Evolutionary conservation across 2,797 vertebrate genomes (phyloP), one percentile per base, ranked within the genome.

Genomic region (Danio tinwini): DNA sequence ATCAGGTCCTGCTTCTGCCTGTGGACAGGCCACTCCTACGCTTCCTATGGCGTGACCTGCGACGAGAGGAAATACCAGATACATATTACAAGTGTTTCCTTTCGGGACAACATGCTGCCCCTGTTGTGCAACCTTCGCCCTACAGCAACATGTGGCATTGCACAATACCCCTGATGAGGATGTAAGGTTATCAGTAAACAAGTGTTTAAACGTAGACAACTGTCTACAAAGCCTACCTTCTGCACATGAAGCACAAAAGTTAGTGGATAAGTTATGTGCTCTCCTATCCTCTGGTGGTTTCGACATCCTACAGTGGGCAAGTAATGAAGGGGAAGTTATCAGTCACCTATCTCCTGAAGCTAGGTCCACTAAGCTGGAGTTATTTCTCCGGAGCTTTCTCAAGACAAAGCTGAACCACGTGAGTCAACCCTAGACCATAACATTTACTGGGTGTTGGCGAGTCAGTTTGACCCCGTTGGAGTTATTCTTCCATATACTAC

Each of bases 401-500:
- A 77, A 7, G 52, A n/a, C 45, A 11, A 52, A 3, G 21, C 44
- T 1, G 72, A 83, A 13, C 47, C 44, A 16, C 12, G 29, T 1
- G 72, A 85, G 6, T 56, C 79, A 1, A 47, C 74, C 1, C 45
- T 84, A 17, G 69, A 53, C 4, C 69, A n/a, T 11, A 72, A 7
- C 12, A 58, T 16, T 7, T 45, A 2, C n/a, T 12, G 4, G 45
- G 74, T 7, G 39, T 76, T 9, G 55, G 74, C 5, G 0, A 16
- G 11, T 4, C 8, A 0, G 63, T 82, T 78, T 5, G 78, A 82
- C 5, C 65, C 65, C 0, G 5, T 84, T 13, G 78, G 83, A 11
- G 72, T 74, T 21, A 77, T 86, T 1, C 10, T 68, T 7, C 76
- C 74, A n/a, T 81, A 78, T 59, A 78, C 83, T 21, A 81, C 81